Percentiles rank a stretch among this genome's conserved stretches.
Evolutionary conservation across 64 coral and sea anemone species (phyloP).

Genomic region (Dendronephthya gigantea): DNA sequence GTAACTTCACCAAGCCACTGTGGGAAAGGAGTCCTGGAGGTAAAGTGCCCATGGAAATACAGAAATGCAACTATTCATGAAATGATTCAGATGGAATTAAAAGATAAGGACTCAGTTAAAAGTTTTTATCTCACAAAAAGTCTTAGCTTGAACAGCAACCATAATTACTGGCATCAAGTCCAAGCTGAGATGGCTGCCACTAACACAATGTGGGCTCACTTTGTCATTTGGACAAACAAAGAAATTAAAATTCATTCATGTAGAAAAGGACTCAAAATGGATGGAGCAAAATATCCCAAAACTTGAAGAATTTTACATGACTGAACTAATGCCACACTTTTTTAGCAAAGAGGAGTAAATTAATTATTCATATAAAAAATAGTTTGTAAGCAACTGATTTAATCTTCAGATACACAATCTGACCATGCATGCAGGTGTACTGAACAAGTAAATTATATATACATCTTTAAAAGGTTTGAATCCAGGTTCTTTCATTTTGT

Average conservation of each 20-base stretch:
- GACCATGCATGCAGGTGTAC: too few relatives aligned
- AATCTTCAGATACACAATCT: too few relatives aligned
- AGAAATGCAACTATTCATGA: constrained; percentile 23
- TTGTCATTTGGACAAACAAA: constrained; percentile 29
- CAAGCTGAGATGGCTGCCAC: constrained; percentile 17
- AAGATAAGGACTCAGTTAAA: background rate
- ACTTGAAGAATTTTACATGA: constrained; percentile 19
- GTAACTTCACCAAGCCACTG: background rate
- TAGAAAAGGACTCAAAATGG: constrained; percentile 14
- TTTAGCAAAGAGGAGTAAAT: constrained; percentile 10
- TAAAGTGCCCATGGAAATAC: constrained; percentile 29
- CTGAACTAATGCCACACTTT: constrained; percentile 28
- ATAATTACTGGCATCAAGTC: constrained; percentile 25
- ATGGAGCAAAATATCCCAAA: constrained; percentile 1
- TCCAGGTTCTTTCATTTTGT: too few relatives aligned
- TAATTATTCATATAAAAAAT: background rate
- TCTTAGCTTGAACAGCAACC: background rate
- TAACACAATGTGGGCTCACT: constrained; percentile 25
- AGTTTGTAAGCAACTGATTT: too few relatives aligned
- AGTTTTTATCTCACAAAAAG: background rate
- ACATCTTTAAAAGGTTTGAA: too few relatives aligned
- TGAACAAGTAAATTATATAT: too few relatives aligned
- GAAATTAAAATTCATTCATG: constrained; percentile 20
- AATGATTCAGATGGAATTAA: constrained; percentile 9
- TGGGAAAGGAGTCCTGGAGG: background rate